phyloP scores from a whole-genome alignment of 2,888 invertebrate species.

The Pseudococcus jackbeardsleyi region DNA sequence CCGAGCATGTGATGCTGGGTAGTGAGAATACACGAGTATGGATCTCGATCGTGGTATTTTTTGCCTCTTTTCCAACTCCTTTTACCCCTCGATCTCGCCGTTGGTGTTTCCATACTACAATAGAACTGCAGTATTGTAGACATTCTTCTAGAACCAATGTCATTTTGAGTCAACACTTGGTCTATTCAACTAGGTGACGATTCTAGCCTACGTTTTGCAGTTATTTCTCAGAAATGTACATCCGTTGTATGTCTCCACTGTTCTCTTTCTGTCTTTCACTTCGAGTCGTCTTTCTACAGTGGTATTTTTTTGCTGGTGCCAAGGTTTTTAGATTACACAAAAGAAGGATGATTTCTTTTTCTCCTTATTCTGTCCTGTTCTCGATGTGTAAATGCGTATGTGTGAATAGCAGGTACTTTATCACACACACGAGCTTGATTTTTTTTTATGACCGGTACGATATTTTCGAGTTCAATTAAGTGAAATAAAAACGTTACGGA shows the following conservation, averaged over 20 bases:
- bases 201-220: background rate
- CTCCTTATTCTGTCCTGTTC: background rate
- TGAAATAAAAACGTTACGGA: slow-evolving; percentile 27
- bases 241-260: background rate
- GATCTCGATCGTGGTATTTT: background rate
- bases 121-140: too few species aligned
- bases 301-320: background rate
- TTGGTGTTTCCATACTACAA: too few species aligned
- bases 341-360: slow-evolving; percentile 8
- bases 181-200: background rate
- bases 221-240: slow-evolving; percentile 8
- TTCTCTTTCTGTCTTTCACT: background rate
- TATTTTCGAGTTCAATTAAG: slow-evolving; percentile 25
- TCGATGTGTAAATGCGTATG: background rate
- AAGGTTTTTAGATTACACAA: slow-evolving; percentile 6
- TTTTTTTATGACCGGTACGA: slow-evolving; percentile 20
- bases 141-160: background rate
- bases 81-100: too few species aligned
- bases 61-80: background rate
- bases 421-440: background rate
- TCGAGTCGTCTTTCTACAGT: background rate
- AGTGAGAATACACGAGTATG: background rate
- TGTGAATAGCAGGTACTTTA: background rate
- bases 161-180: background rate
- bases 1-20: background rate